Evolutionary conservation across 2,888 invertebrate species (phyloP), one percentile per base, ranked within the genome.

Genomic region (Tetrapedia diversipes): DNA sequence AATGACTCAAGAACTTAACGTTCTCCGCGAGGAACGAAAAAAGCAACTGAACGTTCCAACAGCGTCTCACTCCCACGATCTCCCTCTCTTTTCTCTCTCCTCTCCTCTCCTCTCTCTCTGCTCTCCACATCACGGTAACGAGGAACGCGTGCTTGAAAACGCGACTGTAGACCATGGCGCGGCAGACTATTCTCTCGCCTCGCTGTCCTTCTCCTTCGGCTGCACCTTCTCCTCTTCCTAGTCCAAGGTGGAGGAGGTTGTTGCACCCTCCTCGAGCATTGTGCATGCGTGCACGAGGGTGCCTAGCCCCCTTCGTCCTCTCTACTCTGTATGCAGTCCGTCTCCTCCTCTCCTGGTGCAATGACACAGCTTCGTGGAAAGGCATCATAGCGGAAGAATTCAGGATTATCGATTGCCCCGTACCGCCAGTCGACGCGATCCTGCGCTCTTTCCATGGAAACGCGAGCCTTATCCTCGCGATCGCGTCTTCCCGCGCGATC

Each of bases 261-360:
- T 85, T 83, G 85, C 84, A 82, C 84, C 85, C 85, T 81, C 61
- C 65, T 67, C 81, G 69, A 65, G 67, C 79, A 84, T 78, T 82
- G 77, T 79, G 85, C 79, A 80, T 84, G 83, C 79, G 70, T 79
- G 79, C 73, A 63, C 71, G 76, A 83, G 84, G 83, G 83, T 83
- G 82, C 75, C 77, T 59, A 80, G 66, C 75, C 69, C 76, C 71
- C 71, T 74, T 74, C 69, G 27, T 74, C 70, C 68, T 73, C 68
- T 73, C 53, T 68, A 66, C 65, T 79, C 77, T 77, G 75, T 76
- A 84, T 78, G 84, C 77, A 70, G 73, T 72, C 74, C 73, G 81
- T 76, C 76, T 72, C n/a, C 73, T 63, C 70, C 61, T 80, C 72
- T 54, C 61, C 41, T 59, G 66, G 59, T 77, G 75, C 75, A 67